A percentile compares a stretch with the other conserved stretches of the same genome.
Conservation (phyloP, 2,113 vertebrate species). For the Climacteris rufus region DNA sequence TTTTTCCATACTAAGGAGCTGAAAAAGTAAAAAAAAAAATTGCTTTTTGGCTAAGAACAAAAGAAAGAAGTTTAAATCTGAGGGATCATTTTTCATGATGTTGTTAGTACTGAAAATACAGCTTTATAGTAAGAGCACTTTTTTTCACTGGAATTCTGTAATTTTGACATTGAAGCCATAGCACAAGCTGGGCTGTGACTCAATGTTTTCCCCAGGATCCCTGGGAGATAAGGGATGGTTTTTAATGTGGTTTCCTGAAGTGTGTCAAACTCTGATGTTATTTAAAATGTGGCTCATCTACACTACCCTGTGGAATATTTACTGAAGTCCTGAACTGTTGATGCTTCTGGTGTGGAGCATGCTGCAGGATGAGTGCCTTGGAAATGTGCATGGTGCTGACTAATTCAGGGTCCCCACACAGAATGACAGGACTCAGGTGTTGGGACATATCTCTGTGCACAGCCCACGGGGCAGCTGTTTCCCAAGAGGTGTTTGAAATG, state of each 20-base stretch:
- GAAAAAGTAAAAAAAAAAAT: neutral
- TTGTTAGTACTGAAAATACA: neutral
- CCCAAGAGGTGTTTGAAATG: neutral
- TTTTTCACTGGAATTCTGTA: neutral
- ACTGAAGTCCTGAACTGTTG: neutral
- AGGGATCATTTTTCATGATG: neutral
- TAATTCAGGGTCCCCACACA: neutral
- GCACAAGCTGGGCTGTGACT: neutral
- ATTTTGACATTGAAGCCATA: neutral
- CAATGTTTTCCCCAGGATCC: neutral
- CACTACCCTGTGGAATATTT: neutral
- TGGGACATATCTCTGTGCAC: fast-evolving
- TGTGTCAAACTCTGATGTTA: neutral
- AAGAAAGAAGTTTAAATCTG: conserved; percentile 6
- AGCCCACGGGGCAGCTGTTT: neutral
- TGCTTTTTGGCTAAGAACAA: conserved; percentile 19
- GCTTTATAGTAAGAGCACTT: neutral
- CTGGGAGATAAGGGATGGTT: neutral
- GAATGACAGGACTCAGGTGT: neutral
- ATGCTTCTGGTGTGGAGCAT: neutral
- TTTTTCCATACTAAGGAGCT: conserved; percentile 16
- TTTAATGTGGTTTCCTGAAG: conserved; percentile 31
- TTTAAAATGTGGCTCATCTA: neutral
- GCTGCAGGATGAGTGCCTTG: neutral
- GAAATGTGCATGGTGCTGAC: neutral